These are phyloP conservation scores for Oplegnathus fasciatus DNA, from an alignment of 2,113 vertebrate genomes.

Conservation along the genomic window DNA sequence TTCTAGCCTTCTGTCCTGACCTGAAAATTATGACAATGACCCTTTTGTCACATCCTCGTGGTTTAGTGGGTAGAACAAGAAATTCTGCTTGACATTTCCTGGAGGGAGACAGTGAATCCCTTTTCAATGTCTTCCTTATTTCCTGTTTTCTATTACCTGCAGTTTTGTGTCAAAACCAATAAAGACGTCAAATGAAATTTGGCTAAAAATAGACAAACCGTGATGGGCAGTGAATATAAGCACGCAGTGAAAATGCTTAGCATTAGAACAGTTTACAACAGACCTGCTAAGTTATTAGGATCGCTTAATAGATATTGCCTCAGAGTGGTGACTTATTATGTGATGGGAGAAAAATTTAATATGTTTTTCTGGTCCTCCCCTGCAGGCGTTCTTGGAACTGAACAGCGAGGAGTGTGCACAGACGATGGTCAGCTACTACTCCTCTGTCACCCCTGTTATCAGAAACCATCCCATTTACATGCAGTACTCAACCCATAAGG, in stretches of 20 bases:
- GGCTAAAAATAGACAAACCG: neutral
- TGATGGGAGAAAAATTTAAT: neutral
- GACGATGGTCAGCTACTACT: conserved; percentile 98
- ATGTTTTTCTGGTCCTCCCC: conserved; percentile 10
- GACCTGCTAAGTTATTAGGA: neutral
- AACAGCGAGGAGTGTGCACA: conserved; percentile 95
- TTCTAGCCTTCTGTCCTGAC: conserved; percentile 18
- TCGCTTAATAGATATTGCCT: neutral
- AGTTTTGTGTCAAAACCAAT: neutral
- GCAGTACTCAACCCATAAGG: conserved; percentile 98
- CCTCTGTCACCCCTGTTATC: conserved; percentile 92
- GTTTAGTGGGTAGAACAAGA: neutral
- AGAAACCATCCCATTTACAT: conserved; percentile 95
- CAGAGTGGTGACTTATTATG: neutral
- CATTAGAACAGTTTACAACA: neutral
- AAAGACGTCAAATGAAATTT: neutral
- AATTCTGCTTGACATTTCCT: conserved; percentile 6
- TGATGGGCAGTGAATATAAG: neutral
- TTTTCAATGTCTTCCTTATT: neutral
- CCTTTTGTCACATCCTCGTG: conserved; percentile 20
- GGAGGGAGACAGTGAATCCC: neutral
- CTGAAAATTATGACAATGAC: conserved; percentile 23
- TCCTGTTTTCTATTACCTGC: conserved; percentile 6
- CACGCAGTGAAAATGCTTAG: neutral
- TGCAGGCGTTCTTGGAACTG: conserved; percentile 96